Base-by-base conservation (phyloP, 1,140 invertebrate species). In the Drosophila baimaii region DNA sequence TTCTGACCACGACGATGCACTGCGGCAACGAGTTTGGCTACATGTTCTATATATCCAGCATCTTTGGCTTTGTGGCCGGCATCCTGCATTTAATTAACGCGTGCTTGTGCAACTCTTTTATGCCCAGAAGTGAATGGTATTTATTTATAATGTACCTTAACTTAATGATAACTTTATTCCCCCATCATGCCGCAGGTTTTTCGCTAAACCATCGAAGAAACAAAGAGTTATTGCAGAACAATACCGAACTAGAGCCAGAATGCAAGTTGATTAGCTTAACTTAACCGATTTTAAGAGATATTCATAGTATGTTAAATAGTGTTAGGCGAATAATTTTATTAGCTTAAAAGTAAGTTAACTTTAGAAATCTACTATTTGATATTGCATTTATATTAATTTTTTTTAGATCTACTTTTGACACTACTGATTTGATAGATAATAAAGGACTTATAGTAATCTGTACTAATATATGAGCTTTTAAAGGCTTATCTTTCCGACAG, bases 41-140 rank as follows among this genome's bases (percentile, higher is more conserved):
- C 21, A 59, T 56, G 23, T 88, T 88, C 46, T 78, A 43, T 55
- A 0, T 52, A 1, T 25, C 80, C 1, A 37, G 27, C 12, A 3
- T n/a, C 19, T 37, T 56, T 9, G 84, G 80, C 29, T 17, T 84
- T 0, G 0, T 72, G 7, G 73, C 85, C 1, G 85, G 84, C 7
- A 13, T 89, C 8, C 41, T 84, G 21, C 84, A 88, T 54, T 23
- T 89, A 23, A 1, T 43, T 15, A 89, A 89, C 35, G 80, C 47
- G 33, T 31, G 49, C 21, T 2, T 89, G 47, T 88, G 83, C 54
- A 82, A 89, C 17, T 10, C 35, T 4, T 77, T 52, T 21, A 83
- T 88, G 43, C 83, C 83, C 6, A 12, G 3, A 1, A 25, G 43
- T 4, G 83, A 88, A 29, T 63, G 72, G 83, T 89, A 88, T 43